These are phyloP conservation scores for Heliconius erato DNA, from an alignment of 2,888 invertebrate genomes.

Conservation along the genomic window DNA sequence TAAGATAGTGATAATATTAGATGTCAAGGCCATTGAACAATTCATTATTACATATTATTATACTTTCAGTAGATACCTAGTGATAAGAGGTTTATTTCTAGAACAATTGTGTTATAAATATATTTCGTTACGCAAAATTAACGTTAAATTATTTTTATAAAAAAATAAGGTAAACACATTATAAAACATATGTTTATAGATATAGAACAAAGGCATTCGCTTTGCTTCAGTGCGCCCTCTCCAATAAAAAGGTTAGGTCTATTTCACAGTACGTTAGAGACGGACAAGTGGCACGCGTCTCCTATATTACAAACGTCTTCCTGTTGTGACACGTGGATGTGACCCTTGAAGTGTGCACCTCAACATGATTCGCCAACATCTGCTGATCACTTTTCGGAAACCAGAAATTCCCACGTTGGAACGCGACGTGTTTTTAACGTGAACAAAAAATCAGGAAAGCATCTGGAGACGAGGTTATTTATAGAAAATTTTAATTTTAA, in stretches of 20 bases:
- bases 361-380: conserved; percentile 71
- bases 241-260: conserved; percentile 66
- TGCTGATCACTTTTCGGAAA: conserved; percentile 65
- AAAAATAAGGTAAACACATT: not conserved
- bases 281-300: conserved; percentile 79
- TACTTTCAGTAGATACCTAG: not conserved
- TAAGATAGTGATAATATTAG: conserved; percentile 27
- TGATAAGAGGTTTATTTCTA: not conserved
- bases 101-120: not conserved
- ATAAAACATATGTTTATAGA: conserved; percentile 24
- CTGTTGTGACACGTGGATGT: conserved; percentile 78
- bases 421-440: conserved; percentile 69
- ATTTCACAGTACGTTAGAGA: conserved; percentile 75
- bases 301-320: conserved; percentile 68
- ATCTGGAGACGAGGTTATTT: conserved; percentile 79
- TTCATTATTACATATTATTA: conserved; percentile 9
- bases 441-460: conserved; percentile 74
- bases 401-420: conserved; percentile 77
- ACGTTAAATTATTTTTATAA: not conserved
- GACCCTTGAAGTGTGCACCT: conserved; percentile 51
- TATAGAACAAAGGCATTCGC: conserved; percentile 36
- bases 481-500: conserved; percentile 67
- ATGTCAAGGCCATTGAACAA: conserved; percentile 13
- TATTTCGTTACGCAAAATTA: not conserved
- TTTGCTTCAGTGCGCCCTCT: conserved; percentile 38